Conservation (phyloP, 2,888 invertebrate genomes). For the Emmelina monodactyla region DNA sequence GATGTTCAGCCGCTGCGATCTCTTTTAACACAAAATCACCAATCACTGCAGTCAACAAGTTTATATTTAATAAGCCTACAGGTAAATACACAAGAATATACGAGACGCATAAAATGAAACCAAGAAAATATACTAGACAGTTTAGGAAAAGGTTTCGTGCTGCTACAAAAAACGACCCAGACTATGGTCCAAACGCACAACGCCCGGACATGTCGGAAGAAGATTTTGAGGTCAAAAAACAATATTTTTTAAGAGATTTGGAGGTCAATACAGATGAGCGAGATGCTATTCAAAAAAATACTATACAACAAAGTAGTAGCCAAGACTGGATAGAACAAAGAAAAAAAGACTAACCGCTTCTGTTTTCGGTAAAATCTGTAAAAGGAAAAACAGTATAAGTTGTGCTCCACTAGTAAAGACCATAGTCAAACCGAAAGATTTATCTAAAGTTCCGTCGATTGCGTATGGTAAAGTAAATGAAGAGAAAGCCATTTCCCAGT, state of each 20-base stretch:
- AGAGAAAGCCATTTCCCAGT: no score
- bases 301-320: slow-evolving; percentile 6
- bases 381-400: slow-evolving; percentile 6
- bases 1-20: no score
- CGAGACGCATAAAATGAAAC: no score
- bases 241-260: slow-evolving; percentile 6
- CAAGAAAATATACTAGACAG: no score
- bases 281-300: slow-evolving; percentile 5
- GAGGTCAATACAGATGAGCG: slow-evolving; percentile 6
- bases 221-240: slow-evolving; percentile 3
- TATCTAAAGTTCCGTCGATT: no score
- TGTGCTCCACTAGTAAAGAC: no score
- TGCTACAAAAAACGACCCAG: no score
- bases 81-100: slow-evolving; percentile 5
- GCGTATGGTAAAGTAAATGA: no score
- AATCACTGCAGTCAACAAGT: slow-evolving; percentile 5
- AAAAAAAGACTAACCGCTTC: slow-evolving; percentile 2
- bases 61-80: no score
- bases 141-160: no score
- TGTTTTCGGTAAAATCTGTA: slow-evolving; percentile 9
- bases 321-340: slow-evolving; percentile 8
- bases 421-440: no score
- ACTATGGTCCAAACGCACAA: no score
- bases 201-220: slow-evolving; percentile 7
- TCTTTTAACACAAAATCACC: slow-evolving; percentile 6